A percentile compares a stretch with the other conserved stretches of the same genome.
Evolutionary conservation across 2,113 vertebrate genomes (phyloP).

Genomic region (Nycticorax nycticorax): DNA sequence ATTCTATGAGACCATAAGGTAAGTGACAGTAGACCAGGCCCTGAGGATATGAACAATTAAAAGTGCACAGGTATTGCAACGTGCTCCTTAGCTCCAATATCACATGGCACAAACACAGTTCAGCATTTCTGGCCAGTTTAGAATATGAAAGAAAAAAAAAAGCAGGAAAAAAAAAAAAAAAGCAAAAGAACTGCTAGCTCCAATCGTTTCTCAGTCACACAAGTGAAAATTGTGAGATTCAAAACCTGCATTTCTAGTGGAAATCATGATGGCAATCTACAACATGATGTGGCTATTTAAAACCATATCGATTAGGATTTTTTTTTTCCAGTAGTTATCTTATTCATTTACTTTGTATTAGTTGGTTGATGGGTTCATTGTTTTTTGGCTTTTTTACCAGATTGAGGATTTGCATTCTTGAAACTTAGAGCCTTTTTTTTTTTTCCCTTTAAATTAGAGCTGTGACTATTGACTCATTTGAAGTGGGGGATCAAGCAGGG

Average conservation of each 20-base stretch:
- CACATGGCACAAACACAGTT: neutral
- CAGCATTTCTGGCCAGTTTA: neutral
- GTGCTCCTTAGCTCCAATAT: fast-evolving
- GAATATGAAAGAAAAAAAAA: neutral
- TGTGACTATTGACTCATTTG: conserved; percentile 2
- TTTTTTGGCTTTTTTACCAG: neutral
- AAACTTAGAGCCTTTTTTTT: neutral
- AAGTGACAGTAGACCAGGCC: neutral
- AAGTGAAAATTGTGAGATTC: neutral
- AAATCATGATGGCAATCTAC: neutral
- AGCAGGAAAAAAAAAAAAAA: neutral
- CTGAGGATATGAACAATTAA: neutral
- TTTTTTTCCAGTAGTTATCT: neutral
- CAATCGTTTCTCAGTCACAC: neutral
- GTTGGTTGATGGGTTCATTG: neutral
- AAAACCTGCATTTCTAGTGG: neutral
- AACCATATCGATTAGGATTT: neutral
- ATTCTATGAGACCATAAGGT: neutral
- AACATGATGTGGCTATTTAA: neutral
- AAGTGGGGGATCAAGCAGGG: neutral
- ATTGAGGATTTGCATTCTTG: neutral
- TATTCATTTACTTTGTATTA: neutral
- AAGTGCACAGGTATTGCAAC: neutral
- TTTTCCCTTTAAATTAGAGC: neutral
- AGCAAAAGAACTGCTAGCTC: neutral